Conservation (phyloP, 2,888 invertebrate genomes). For the Adelphocoris suturalis region DNA sequence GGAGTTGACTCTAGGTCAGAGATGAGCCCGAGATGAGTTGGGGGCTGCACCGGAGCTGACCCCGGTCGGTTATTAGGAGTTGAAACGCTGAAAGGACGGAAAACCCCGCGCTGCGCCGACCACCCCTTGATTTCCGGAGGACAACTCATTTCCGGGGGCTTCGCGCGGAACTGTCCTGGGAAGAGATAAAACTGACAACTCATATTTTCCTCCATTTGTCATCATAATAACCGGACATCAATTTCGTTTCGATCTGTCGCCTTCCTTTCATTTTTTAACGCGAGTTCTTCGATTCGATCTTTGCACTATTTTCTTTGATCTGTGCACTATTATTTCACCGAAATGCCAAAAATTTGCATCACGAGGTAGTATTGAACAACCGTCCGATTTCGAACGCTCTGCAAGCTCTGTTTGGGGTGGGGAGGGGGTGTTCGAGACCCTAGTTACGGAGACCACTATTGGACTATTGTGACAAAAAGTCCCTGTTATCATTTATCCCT, state of each 20-base stretch:
- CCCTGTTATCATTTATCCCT: no score
- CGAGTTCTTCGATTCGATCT: no score
- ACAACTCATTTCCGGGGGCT: conserved; percentile 4
- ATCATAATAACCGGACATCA: background rate
- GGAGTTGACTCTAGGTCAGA: background rate
- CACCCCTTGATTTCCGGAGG: background rate
- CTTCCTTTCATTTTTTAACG: background rate
- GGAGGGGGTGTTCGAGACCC: no score
- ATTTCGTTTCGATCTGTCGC: background rate
- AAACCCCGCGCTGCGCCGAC: background rate
- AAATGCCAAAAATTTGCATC: no score
- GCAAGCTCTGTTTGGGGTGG: no score
- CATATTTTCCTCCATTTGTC: background rate
- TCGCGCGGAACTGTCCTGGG: background rate
- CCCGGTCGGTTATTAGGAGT: conserved; percentile 4
- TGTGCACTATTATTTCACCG: no score
- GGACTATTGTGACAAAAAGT: no score
- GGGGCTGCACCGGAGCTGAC: background rate
- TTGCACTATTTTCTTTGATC: no score
- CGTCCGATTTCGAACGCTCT: no score
- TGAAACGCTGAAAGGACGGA: background rate
- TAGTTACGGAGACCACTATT: no score
- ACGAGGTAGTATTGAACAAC: no score
- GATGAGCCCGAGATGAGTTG: background rate
- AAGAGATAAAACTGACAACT: background rate